These are phyloP conservation scores for Enteromius paludinosus DNA, from an alignment of 2,797 vertebrate species.

Conservation along the genomic window DNA sequence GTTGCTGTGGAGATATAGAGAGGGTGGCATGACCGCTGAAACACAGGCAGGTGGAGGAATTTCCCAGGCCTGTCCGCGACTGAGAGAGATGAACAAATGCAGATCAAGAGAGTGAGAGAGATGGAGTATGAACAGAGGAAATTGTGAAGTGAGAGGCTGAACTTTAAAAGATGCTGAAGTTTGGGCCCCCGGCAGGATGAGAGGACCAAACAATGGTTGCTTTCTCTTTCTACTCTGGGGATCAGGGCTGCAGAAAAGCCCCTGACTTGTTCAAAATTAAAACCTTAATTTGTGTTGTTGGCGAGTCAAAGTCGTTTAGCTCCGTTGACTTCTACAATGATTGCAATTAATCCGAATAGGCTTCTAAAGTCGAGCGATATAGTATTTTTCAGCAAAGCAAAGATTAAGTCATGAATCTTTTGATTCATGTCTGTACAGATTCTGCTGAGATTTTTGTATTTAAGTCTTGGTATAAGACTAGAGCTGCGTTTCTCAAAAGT, in stretches of 20 bases:
- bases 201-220: constrained; percentile 66
- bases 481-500: no score
- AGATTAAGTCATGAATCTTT: background rate
- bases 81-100: constrained; percentile 54
- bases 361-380: background rate
- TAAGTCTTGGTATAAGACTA: background rate
- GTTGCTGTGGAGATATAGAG: constrained; percentile 67
- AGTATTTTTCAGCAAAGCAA: background rate
- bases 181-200: constrained; percentile 60
- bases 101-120: constrained; percentile 50
- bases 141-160: constrained; percentile 44
- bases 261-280: constrained; percentile 65
- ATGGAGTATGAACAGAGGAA: constrained; percentile 41
- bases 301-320: constrained; percentile 54
- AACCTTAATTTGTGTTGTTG: constrained; percentile 60
- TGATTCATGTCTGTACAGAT: background rate
- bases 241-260: constrained; percentile 65
- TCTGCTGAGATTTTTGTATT: background rate
- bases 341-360: background rate
- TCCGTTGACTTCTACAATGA: background rate
- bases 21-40: constrained; percentile 60
- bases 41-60: constrained; percentile 66
- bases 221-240: constrained; percentile 67
- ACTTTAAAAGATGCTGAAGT: constrained; percentile 43
- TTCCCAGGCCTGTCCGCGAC: constrained; percentile 70